phyloP scores from a whole-genome alignment of 2,888 invertebrate species.

The Dermolepida albohirtum region DNA sequence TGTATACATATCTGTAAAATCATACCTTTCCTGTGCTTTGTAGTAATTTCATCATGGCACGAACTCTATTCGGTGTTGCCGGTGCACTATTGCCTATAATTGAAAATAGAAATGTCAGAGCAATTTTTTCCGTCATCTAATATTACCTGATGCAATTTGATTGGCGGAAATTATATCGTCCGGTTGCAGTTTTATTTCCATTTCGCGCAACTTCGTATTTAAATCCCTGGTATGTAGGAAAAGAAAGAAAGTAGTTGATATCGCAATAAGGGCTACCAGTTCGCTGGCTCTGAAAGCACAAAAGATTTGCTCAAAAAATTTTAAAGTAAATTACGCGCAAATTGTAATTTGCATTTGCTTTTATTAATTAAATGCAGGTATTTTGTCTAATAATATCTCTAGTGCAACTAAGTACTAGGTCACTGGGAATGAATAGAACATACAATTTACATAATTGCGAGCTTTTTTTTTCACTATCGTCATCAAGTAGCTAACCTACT shows the following conservation, averaged over 20 bases:
- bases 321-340: too few relatives aligned
- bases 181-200: constrained; percentile 81
- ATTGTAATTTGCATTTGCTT: too few relatives aligned
- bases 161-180: constrained; percentile 68
- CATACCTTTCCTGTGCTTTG: constrained; percentile 74
- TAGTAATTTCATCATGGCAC: constrained; percentile 68
- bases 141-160: constrained; percentile 67
- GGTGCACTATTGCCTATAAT: constrained; percentile 49
- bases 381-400: too few relatives aligned
- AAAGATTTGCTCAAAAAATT: too few relatives aligned
- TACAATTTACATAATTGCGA: too few relatives aligned
- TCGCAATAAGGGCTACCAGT: constrained; percentile 83
- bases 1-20: not conserved
- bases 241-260: constrained; percentile 86
- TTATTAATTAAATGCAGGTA: too few relatives aligned
- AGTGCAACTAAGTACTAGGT: too few relatives aligned
- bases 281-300: constrained; percentile 85
- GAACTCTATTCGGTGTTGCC: constrained; percentile 56
- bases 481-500: too few relatives aligned
- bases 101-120: not conserved
- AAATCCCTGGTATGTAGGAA: constrained; percentile 87
- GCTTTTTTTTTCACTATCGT: too few relatives aligned
- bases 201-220: constrained; percentile 82
- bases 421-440: too few relatives aligned
- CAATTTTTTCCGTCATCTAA: not conserved